phyloP scores from a whole-genome alignment of 2,797 vertebrate genomes.

The Gallinago stenura region DNA sequence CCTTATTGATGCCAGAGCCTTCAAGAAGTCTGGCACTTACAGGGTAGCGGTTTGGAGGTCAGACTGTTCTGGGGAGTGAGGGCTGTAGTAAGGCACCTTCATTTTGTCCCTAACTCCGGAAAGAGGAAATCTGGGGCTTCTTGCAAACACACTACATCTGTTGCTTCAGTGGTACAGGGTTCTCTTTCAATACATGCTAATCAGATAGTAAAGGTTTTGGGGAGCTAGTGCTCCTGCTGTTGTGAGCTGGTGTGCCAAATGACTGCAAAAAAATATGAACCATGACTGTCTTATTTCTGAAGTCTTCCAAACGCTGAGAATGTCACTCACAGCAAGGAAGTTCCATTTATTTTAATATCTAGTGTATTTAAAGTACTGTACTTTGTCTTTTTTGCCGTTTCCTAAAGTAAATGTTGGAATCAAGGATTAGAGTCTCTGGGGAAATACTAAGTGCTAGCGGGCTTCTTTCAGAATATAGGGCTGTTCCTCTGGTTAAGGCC shows the following conservation, averaged over 20 bases:
- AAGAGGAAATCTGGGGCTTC: not conserved
- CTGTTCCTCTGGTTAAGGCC: not conserved
- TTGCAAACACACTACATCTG: not conserved
- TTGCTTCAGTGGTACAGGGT: not conserved
- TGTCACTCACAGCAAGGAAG: not conserved
- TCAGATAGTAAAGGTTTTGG: not conserved
- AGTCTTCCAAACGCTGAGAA: not conserved
- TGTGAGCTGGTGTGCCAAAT: not conserved
- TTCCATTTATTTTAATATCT: not conserved
- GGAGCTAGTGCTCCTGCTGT: not conserved
- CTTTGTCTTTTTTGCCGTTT: not conserved
- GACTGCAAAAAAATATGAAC: not conserved
- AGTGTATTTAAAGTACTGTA: not conserved
- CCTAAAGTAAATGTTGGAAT: not conserved
- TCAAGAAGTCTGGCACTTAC: not conserved
- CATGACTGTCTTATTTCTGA: not conserved
- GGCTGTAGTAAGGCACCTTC: not conserved
- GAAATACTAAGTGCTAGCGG: not conserved
- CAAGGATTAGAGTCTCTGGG: not conserved
- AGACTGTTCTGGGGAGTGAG: not conserved
- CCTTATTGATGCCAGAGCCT: not conserved
- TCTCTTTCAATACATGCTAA: not conserved
- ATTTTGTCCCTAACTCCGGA: not conserved
- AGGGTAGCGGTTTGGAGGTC: not conserved
- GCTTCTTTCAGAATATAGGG: not conserved